Percentiles rank a stretch among this genome's conserved stretches.
These are phyloP conservation scores for Xiphydria camelus DNA, from an alignment of 2,888 invertebrate genomes.

Conservation along the genomic window DNA sequence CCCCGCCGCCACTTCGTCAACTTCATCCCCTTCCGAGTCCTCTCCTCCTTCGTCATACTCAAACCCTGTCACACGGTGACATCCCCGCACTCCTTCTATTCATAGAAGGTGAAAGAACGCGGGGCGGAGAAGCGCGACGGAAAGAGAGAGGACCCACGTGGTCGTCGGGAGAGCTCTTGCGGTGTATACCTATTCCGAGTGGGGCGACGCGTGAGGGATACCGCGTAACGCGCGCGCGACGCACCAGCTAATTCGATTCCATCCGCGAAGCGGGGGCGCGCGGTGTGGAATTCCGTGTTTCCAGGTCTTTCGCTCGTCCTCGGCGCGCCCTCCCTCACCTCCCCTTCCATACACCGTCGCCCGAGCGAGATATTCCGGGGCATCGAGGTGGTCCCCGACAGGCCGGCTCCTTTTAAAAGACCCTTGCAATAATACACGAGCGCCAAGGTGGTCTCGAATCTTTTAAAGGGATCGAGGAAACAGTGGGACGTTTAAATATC, in stretches of 20 bases:
- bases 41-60: not conserved
- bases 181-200: constrained; percentile 18
- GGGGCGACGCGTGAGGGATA: constrained; percentile 13
- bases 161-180: constrained; percentile 11
- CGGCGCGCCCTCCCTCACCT: constrained; percentile 8
- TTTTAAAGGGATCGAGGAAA: constrained; percentile 8
- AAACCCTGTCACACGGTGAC: constrained; percentile 20
- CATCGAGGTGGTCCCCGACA: constrained; percentile 33
- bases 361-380: constrained; percentile 24
- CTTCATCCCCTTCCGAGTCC: not conserved
- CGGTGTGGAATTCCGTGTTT: constrained; percentile 1
- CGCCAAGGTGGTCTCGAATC: constrained; percentile 37
- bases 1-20: not conserved
- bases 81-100: constrained; percentile 34
- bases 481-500: no score
- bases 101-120: constrained; percentile 25
- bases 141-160: constrained; percentile 8
- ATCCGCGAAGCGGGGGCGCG: not conserved
- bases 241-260: not conserved
- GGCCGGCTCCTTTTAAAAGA: constrained; percentile 29
- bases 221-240: no score
- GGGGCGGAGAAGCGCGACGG: no score
- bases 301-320: constrained; percentile 15
- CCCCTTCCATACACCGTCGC: no score
- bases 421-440: constrained; percentile 27